Base-by-base conservation (phyloP, 1,140 invertebrate species). In the Drosophila kikkawai region DNA sequence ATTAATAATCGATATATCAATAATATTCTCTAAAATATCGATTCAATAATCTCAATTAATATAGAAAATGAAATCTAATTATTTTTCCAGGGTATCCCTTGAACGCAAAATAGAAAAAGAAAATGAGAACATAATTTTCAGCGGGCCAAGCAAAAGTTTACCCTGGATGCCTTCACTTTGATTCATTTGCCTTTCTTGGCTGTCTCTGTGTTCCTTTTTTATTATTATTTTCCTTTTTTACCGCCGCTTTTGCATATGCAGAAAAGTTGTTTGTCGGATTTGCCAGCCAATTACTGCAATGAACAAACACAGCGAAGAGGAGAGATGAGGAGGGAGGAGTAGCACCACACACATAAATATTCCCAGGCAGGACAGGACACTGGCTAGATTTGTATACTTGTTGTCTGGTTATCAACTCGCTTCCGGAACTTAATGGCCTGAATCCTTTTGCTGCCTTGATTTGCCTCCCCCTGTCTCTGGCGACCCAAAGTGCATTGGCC, bases 341-440 rank as follows among this genome's bases (percentile, higher is more conserved):
- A 29, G 34, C 34, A 42, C 34, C 17, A 37, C 53, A 47, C 7
- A 71, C 61, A 76, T 76, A 75, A 64, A 75, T 75, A 70, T 76
- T 65, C 66, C 17, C 45, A 58, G 75, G 15, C 74, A 67, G 82
- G 71, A 78, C 77, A 48, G 47, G 45, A 48, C 45, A 22, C 51
- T 58, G 60, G 45, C 58, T 68, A 63, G 64, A 76, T 71, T 80
- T 88, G 55, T 67, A 60, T 75, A 77, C 76, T 87, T 87, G 84
- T 80, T 88, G 84, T 88, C 80, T 87, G 84, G 84, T 84, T 84
- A 84, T 88, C 84, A 83, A 88, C 84, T 78, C 68, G 73, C 74
- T 91, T 92, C 91, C 91, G 87, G 87, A 87, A 92, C 82, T 92
- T 92, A 92, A 92, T 92, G 91, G 91, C 75, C 91, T 91, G 91